Percentiles rank a stretch among this genome's conserved stretches.
Conservation (phyloP, 2,113 vertebrate genomes). For the Ceyx cyanopectus region DNA sequence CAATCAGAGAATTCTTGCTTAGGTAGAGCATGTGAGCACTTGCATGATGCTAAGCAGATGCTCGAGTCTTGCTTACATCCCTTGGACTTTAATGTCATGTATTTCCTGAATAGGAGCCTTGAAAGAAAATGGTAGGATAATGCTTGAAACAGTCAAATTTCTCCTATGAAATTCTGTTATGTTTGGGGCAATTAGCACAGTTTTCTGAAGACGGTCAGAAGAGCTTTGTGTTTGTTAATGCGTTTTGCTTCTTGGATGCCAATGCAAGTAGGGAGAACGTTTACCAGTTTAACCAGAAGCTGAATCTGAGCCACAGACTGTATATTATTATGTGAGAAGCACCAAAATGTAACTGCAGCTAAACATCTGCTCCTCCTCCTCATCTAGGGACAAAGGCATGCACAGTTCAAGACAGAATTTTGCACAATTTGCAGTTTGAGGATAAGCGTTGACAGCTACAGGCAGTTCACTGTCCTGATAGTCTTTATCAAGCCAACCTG, state of each 20-base stretch:
- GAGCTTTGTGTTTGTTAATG: background rate
- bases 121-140: background rate
- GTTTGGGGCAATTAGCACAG: background rate
- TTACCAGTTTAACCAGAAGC: background rate
- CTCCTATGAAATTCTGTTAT: background rate
- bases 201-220: background rate
- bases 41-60: background rate
- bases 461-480: background rate
- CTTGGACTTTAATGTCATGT: background rate
- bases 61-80: background rate
- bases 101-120: background rate
- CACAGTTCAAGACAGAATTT: background rate
- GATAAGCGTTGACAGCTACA: background rate
- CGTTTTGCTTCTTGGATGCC: conserved; percentile 9
- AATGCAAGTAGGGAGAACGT: background rate
- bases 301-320: background rate
- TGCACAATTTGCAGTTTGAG: conserved; percentile 1
- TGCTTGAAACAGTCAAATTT: background rate
- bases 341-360: background rate
- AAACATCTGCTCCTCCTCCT: background rate
- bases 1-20: background rate
- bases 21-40: background rate
- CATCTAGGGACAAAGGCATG: background rate
- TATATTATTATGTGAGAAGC: background rate
- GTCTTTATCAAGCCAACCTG: background rate